phyloP scores from a whole-genome alignment of 2,797 vertebrate genomes.

The Meriones psammophilus region DNA sequence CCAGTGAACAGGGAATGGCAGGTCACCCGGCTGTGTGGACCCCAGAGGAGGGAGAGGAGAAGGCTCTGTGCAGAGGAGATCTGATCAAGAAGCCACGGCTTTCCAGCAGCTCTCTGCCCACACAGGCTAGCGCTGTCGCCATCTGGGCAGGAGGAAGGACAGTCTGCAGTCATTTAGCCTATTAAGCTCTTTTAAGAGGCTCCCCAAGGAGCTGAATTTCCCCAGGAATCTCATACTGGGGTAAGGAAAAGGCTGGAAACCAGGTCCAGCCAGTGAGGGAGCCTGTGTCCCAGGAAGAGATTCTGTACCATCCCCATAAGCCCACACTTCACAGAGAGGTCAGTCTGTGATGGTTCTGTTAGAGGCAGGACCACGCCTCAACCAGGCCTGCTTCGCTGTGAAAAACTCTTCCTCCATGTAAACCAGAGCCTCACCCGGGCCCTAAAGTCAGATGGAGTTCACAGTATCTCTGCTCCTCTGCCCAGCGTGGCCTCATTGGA shows the following conservation, averaged over 20 bases:
- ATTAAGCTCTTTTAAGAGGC: not conserved
- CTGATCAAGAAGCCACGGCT: not conserved
- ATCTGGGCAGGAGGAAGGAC: not conserved
- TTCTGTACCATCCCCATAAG: not conserved
- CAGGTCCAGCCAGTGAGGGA: not conserved
- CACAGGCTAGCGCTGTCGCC: not conserved
- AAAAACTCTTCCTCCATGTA: not conserved
- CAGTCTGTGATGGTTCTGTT: not conserved
- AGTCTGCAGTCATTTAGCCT: not conserved
- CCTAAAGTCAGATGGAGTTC: not conserved
- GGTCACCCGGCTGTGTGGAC: rapidly evolving
- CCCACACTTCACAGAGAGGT: not conserved
- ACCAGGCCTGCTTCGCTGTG: not conserved
- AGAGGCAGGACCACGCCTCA: not conserved
- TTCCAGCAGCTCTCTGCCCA: not conserved
- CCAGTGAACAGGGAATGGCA: rapidly evolving
- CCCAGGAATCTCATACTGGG: not conserved
- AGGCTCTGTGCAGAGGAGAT: not conserved
- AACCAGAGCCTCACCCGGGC: not conserved
- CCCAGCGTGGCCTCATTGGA: not conserved
- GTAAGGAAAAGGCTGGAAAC: not conserved
- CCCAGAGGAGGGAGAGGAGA: rapidly evolving
- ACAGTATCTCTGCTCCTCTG: not conserved
- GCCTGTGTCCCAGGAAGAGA: not conserved
- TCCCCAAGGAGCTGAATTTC: not conserved